Conservation (phyloP, 1,140 invertebrate genomes). For the Apis mellifera region Amel_HAv3.1 CM009944.2:6568001-6568500, state of each 20-base stretch:
- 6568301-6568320: constrained; percentile 46
- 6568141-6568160: constrained; percentile 88
- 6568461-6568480: constrained; percentile 85
- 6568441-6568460: constrained; percentile 51
- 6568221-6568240: constrained; percentile 76
- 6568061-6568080: constrained; percentile 81
- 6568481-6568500: constrained; percentile 82
- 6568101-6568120: constrained; percentile 82
- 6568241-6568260: constrained; percentile 53
- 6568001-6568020: constrained; percentile 82
- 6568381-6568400: constrained; percentile 60
- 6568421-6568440: constrained; percentile 9
- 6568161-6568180: constrained; percentile 84
- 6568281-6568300: constrained; percentile 46
- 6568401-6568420: constrained; percentile 77
- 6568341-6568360: constrained; percentile 86
- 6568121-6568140: constrained; percentile 87
- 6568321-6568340: constrained; percentile 85
- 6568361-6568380: constrained; percentile 84
- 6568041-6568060: constrained; percentile 17
- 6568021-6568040: background rate
- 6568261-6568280: constrained; percentile 37
- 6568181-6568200: constrained; percentile 84
- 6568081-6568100: constrained; percentile 82
- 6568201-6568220: constrained; percentile 76